Conservation (phyloP, 2,888 invertebrate species). For the Polymixis lichenea region DNA sequence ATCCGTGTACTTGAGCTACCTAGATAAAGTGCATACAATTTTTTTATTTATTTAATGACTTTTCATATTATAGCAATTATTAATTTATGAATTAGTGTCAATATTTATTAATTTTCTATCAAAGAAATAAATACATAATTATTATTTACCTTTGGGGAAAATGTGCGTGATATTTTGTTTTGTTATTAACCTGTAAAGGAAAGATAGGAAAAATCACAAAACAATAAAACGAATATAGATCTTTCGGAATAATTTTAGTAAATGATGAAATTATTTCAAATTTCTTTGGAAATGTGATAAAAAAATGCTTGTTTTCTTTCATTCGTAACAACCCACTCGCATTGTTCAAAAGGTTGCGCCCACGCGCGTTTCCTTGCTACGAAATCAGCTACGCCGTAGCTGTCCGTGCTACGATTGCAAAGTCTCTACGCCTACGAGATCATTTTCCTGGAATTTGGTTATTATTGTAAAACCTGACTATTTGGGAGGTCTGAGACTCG, state of each 20-base stretch:
- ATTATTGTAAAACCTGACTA: background rate
- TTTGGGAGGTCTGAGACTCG: background rate
- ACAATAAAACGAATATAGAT: background rate
- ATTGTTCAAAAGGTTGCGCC: slow-evolving; percentile 21
- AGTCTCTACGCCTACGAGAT: background rate
- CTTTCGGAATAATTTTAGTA: slow-evolving; percentile 4
- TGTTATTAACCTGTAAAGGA: background rate
- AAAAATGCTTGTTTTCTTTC: background rate
- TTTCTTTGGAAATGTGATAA: slow-evolving; percentile 2
- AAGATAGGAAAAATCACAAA: background rate
- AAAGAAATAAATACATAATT: no score
- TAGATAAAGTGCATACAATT: no score
- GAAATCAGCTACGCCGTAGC: slow-evolving; percentile 8
- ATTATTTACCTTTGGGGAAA: background rate
- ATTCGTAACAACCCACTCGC: slow-evolving; percentile 1
- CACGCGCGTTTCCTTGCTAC: slow-evolving; percentile 1
- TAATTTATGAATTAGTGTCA: no score
- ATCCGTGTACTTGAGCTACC: background rate
- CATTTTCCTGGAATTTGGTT: background rate
- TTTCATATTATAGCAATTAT: background rate
- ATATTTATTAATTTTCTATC: background rate
- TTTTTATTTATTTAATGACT: background rate
- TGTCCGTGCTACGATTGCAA: background rate
- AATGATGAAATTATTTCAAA: background rate
- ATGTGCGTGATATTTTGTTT: background rate